Conservation (phyloP, 2,113 vertebrate genomes). For the Equus przewalskii region DNA sequence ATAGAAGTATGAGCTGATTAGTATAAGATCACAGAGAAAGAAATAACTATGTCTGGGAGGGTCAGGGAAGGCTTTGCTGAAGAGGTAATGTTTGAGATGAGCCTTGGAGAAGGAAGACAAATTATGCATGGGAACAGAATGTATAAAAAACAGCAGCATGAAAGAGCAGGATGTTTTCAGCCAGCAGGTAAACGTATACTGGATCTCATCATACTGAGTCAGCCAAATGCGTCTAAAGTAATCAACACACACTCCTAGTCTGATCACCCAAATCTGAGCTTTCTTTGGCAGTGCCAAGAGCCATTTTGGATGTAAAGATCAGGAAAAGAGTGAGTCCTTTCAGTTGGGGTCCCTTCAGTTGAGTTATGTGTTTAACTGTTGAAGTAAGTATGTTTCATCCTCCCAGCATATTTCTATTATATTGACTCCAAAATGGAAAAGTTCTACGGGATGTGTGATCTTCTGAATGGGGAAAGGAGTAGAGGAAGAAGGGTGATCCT, state of each 20-base stretch:
- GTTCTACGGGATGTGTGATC: not conserved
- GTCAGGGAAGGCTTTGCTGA: not conserved
- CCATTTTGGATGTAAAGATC: not conserved
- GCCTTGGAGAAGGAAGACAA: constrained; percentile 12
- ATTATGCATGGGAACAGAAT: not conserved
- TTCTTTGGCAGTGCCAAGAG: not conserved
- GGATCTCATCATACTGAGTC: not conserved
- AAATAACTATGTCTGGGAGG: not conserved
- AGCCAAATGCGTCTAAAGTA: not conserved
- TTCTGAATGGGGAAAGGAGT: not conserved
- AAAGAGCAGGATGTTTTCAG: not conserved
- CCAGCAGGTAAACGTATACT: not conserved
- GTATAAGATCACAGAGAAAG: constrained; percentile 22
- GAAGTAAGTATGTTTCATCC: not conserved
- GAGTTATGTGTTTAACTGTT: not conserved
- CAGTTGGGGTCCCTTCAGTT: not conserved
- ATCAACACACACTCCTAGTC: not conserved
- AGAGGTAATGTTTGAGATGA: not conserved
- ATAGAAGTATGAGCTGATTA: constrained; percentile 13
- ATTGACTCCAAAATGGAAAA: not conserved
- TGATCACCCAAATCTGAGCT: not conserved
- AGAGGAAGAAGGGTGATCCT: not conserved
- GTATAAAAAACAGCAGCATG: not conserved
- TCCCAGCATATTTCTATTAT: not conserved
- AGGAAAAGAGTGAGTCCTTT: not conserved